Base-by-base conservation (phyloP, 2,113 vertebrate genomes). In the Peromyscus polionotus region DNA sequence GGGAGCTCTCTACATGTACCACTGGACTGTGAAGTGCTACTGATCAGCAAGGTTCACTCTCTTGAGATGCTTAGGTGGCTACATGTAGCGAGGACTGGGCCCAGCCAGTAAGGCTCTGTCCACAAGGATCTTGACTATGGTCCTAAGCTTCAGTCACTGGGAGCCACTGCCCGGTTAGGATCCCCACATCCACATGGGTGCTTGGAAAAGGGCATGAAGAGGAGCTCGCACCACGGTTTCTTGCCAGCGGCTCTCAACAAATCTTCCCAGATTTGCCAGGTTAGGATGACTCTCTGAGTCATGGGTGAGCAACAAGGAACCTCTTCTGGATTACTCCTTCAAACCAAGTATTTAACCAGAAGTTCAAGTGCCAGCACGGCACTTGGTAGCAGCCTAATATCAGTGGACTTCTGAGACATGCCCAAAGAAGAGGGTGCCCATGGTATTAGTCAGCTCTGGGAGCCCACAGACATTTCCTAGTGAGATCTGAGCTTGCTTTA, bases 141-240 rank as follows among this genome's bases (percentile, higher is more conserved):
- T 65, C 11, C 57, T 67, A 5, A 0, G 0, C 26, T 45, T 7
- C 22, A 70, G 57, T 26, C 42, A 26, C 9, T 48, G 51, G 36
- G 22, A 84, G 31, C 7, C 16, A 6, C 39, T 4, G 13, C 20
- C 2, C 3, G 72, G 14, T 54, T 57, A 42, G 4, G 0, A 8
- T 24, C 36, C 28, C 65, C 20, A 13, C 0, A 22, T 39, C 13
- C 11, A 16, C 1, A 1, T 14, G 20, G 3, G 6, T 10, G 0
- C 22, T 8, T 10, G 1, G 1, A 22, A 24, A 31, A 26, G 1
- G 17, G 26, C 8, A 31, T 26, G 5, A 5, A 5, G 10, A 24
- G 36, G 42, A 7, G 10, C 13, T 3, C 8, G 1, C 0, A 0
- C 51, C 1, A 13, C 16, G 4, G 17, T 3, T 39, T 59, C 45